These are phyloP conservation scores for Phyllostomus hastatus DNA, from an alignment of 2,113 vertebrate genomes.

Conservation along the genomic window DNA sequence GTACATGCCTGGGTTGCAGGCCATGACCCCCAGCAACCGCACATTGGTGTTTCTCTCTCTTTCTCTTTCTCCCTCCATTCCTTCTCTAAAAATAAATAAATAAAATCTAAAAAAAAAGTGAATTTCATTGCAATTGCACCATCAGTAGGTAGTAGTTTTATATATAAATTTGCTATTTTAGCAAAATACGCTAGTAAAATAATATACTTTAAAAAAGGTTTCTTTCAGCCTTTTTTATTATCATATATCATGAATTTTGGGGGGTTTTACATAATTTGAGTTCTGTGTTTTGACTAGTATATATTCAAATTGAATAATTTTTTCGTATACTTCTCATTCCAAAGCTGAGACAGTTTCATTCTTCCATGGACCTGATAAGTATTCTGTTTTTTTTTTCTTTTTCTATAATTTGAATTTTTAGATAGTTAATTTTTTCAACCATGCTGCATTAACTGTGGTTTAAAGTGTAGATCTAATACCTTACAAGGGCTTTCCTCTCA, in stretches of 20 bases:
- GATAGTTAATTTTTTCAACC: not conserved
- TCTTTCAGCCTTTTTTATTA: not conserved
- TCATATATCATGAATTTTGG: not conserved
- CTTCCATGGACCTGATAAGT: not conserved
- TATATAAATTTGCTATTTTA: not conserved
- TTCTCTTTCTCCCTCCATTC: too few relatives aligned
- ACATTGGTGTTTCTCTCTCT: too few relatives aligned
- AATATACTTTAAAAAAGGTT: not conserved
- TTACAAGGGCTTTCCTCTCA: not conserved
- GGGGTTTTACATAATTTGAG: not conserved
- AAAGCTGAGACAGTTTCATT: not conserved
- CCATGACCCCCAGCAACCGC: too few relatives aligned
- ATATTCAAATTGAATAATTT: not conserved
- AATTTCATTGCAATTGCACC: not conserved
- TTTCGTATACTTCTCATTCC: not conserved
- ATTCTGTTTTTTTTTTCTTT: not conserved
- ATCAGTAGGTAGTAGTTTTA: not conserved
- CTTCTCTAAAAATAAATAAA: too few relatives aligned
- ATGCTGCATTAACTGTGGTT: not conserved
- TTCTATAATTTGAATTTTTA: slow-evolving; percentile 11
- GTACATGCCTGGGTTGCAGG: too few relatives aligned
- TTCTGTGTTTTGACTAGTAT: not conserved
- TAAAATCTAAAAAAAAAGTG: not conserved
- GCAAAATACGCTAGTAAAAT: not conserved
- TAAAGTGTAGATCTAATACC: not conserved